These are phyloP conservation scores for Eptesicus fuscus DNA, from an alignment of 2,113 vertebrate genomes.

Conservation along the genomic window DNA sequence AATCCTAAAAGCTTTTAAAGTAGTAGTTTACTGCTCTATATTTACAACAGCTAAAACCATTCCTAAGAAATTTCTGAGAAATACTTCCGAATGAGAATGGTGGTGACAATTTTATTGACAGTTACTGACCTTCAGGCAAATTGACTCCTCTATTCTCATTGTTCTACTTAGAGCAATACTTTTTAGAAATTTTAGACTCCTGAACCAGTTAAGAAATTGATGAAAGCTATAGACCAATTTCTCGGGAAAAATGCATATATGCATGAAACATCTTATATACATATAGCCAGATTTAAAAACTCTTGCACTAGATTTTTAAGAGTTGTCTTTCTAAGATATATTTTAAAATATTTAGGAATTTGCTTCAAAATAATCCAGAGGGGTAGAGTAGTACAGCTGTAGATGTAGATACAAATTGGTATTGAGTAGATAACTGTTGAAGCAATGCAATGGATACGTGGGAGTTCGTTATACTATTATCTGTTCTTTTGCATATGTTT, in stretches of 20 bases:
- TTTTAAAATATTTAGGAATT: not conserved
- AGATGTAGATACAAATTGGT: not conserved
- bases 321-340: slow-evolving; percentile 25
- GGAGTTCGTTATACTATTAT: not conserved
- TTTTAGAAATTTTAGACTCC: not conserved
- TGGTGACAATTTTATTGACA: not conserved
- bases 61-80: slow-evolving; percentile 22
- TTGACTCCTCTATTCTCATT: not conserved
- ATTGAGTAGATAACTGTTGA: not conserved
- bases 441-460: not conserved
- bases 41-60: slow-evolving; percentile 3
- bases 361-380: not conserved
- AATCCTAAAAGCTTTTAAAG: slow-evolving; percentile 15
- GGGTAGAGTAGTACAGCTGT: not conserved
- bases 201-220: not conserved
- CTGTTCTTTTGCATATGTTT: not conserved
- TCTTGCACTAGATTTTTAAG: not conserved
- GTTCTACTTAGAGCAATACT: not conserved
- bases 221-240: not conserved
- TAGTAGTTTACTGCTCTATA: not conserved
- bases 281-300: not conserved
- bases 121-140: not conserved
- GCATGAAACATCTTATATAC: not conserved
- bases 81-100: not conserved
- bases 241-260: not conserved